These are phyloP conservation scores for Mobula birostris DNA, from an alignment of 2,113 vertebrate genomes.

Conservation along the genomic window DNA sequence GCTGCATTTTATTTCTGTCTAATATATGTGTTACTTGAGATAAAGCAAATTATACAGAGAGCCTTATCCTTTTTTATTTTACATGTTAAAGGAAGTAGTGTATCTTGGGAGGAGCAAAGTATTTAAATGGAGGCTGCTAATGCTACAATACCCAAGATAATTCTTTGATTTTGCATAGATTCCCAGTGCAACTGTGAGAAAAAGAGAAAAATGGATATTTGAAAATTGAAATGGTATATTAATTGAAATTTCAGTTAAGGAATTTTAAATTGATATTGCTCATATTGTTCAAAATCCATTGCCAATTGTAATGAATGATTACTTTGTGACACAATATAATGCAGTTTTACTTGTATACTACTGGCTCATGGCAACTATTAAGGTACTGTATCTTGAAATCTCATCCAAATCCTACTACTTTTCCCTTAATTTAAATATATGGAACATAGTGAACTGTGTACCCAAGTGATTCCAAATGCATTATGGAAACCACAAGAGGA, in stretches of 20 bases:
- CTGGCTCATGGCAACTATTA: background rate
- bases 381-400: background rate
- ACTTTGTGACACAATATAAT: background rate
- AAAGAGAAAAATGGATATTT: background rate
- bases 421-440: background rate
- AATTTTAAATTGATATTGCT: background rate
- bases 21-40: background rate
- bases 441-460: background rate
- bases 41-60: background rate
- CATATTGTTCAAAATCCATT: background rate
- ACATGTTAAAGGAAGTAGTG: background rate
- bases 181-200: background rate
- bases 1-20: constrained; percentile 5
- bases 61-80: background rate
- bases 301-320: constrained; percentile 7
- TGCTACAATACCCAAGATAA: background rate
- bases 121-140: background rate
- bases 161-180: background rate
- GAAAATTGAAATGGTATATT: background rate
- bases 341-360: background rate
- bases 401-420: background rate
- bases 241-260: background rate
- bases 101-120: background rate
- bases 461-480: no score
- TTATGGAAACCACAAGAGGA: background rate